Percentiles rank a stretch among this genome's conserved stretches.
Conservation (phyloP, 2,113 vertebrate genomes). For the Aegithalos caudatus region DNA sequence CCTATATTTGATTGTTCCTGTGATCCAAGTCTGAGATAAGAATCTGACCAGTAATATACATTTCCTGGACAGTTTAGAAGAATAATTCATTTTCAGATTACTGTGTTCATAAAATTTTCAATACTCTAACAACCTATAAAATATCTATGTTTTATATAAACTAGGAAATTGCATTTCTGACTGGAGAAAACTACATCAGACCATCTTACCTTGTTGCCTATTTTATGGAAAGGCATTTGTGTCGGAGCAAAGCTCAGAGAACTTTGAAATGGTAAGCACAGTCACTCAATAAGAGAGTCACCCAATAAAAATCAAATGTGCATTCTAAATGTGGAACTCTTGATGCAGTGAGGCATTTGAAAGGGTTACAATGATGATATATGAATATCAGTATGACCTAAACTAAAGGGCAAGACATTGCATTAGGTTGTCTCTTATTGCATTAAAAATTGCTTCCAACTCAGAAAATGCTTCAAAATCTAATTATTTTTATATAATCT, state of each 20-base stretch:
- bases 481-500: constrained; percentile 5
- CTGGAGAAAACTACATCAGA: background rate
- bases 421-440: constrained; percentile 6
- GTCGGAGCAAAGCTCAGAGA: background rate
- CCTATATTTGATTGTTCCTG: background rate
- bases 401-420: background rate
- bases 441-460: background rate
- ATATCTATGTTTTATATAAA: background rate
- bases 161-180: background rate
- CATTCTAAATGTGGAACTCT: background rate
- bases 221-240: background rate
- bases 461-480: constrained; percentile 9
- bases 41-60: background rate
- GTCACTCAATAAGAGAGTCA: background rate
- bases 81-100: background rate
- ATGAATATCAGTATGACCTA: background rate
- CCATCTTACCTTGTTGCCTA: background rate
- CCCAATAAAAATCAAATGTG: background rate
- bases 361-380: background rate
- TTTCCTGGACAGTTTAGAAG: background rate
- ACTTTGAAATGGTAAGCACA: constrained; percentile 8
- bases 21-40: background rate
- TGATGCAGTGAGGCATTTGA: background rate
- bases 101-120: background rate
- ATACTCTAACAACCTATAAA: background rate